Base-by-base conservation (phyloP, 1,140 invertebrate genomes). In the Vollenhovia emeryi region DNA sequence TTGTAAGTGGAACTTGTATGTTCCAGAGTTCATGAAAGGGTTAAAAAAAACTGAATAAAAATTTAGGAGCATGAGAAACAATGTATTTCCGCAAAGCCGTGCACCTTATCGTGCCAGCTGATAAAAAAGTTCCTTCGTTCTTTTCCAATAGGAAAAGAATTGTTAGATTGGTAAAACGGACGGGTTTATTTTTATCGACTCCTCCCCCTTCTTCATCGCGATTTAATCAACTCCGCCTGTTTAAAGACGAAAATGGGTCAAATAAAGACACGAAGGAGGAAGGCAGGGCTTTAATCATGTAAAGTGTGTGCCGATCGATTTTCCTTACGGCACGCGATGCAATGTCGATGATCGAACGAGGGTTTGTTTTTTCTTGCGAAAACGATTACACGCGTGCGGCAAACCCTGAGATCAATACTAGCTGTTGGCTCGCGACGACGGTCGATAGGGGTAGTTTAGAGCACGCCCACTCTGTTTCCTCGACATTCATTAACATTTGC, bases 341-440 rank as follows among this genome's bases (percentile, higher is more conserved):
- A 40, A 55, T 5, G 40, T 82, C 78, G n/a, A 82, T 82, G 57
- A 82, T 82, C 36, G 66, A 80, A 57, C 11, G 11, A 64, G 33
- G 6, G 0, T 55, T 69, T n/a, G n/a, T n/a, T 36, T 52, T 71
- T 64, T 69, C 27, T 84, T 21, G 48, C 21, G 45, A 24, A 80
- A 69, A 40, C 36, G 24, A 64, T 24, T 40, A 66, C 24, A 9
- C 2, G 27, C 27, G 9, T 11, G 59, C 1, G 66, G 69, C 33
- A 60, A 85, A 88, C 24, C 7, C n/a, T 11, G 45, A 66, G 87
- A 89, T 89, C 87, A 82, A 89, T 89, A 89, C 60, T 15, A 55
- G n/a, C 48, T 60, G 64, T 27, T 68, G 18, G 24, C 59, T 76
- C 27, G 66, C 40, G 43, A 40, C n/a, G 21, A 76, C 43, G 27